A percentile compares a stretch with the other conserved stretches of the same genome.
Evolutionary conservation across 1,140 invertebrate species (phyloP).

Genomic region (Rhopalosiphum padi): DNA sequence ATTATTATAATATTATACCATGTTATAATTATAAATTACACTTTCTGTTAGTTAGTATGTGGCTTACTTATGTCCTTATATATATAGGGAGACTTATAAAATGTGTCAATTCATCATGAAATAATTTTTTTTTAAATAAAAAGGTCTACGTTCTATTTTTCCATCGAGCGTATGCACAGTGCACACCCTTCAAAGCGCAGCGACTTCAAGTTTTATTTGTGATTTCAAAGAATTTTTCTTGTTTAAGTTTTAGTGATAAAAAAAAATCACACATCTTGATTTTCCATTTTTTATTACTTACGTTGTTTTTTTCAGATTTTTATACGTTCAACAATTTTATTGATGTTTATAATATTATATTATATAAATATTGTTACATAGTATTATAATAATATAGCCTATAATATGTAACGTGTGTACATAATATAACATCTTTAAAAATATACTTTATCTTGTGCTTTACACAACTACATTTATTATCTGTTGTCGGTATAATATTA

Average conservation of each 20-base stretch:
- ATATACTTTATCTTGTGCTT: background rate
- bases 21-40: background rate
- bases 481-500: background rate
- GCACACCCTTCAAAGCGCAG: background rate
- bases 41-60: background rate
- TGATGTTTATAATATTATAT: background rate
- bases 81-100: background rate
- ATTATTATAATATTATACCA: background rate
- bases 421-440: background rate
- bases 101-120: background rate
- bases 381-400: background rate
- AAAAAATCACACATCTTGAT: background rate
- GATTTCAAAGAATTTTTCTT: background rate
- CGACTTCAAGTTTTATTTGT: background rate
- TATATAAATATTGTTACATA: slow-evolving; percentile 1
- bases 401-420: background rate
- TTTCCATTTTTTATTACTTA: background rate
- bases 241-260: background rate
- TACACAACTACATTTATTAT: background rate
- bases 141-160: background rate
- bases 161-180: background rate
- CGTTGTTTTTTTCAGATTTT: background rate
- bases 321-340: background rate
- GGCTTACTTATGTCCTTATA: background rate
- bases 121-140: background rate